Evolutionary conservation across 2,797 vertebrate genomes (phyloP), one percentile per base, ranked within the genome.

Genomic region (Pachyuromys duprasi): DNA sequence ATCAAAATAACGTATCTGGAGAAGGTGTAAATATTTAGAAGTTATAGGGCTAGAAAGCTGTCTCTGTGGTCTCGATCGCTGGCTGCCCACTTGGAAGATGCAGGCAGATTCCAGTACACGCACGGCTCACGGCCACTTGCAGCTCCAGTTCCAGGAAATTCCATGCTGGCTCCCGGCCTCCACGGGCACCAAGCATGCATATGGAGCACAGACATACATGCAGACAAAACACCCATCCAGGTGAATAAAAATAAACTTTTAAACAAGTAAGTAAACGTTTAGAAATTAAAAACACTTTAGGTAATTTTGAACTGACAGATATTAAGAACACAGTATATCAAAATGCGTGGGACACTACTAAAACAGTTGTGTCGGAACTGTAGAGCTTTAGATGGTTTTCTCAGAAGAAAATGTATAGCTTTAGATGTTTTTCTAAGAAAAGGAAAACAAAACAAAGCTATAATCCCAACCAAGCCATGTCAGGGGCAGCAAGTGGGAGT

Each of bases 231-330:
- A 49, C 11, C 18, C 62, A 13, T n/a, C 33, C 39, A 49, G 5
- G 65, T 65, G 28, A 83, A 65, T 83, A 49, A 67, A 84, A 84
- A 49, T 2, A 63, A 82, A 42, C 26, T 22, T 31, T 82, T 31
- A 42, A 63, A 42, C 28, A 31, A 82, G 39, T 18, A 63, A 63
- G 39, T 42, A 49, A 84, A 33, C 8, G 18, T 83, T 83, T 33
- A 65, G 60, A 65, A 83, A 45, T 69, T 24, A 69, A 82, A 45
- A 22, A 39, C 12, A 60, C 39, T 62, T 92, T 31, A 72, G 67
- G 20, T 96, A 90, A 90, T 53, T 57, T 63, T 93, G 74, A 96
- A 69, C 55, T 26, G 72, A 91, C 88, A 84, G 39, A 91, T 28
- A 81, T 86, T 79, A 17, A 78, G 88, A 62, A 74, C 49, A 70